Percentiles rank a stretch among this genome's conserved stretches.
Evolutionary conservation across 1,140 invertebrate genomes (phyloP).

Genomic region (Meloidogyne floridensis): DNA sequence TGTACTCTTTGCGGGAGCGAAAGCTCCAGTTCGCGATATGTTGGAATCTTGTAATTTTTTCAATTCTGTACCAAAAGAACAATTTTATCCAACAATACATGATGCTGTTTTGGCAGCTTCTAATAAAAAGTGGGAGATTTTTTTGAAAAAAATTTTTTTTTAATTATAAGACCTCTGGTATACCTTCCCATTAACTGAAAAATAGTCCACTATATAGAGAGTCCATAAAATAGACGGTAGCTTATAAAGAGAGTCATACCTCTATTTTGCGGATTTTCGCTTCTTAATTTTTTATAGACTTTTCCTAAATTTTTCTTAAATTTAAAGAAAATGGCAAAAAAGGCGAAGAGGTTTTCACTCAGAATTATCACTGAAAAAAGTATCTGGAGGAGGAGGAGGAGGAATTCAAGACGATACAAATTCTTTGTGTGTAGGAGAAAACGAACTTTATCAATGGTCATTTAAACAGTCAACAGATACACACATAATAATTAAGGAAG

Average conservation of each 20-base stretch:
- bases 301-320: neutral
- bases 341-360: neutral
- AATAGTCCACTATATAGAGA: no score
- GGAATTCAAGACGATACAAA: neutral
- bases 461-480: slow-evolving; percentile 14
- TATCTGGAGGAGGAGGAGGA: neutral
- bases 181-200: no score
- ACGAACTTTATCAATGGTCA: slow-evolving; percentile 17
- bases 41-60: slow-evolving; percentile 57
- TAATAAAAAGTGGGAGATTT: neutral
- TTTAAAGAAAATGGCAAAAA: slow-evolving; percentile 12
- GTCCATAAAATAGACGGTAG: no score
- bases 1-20: slow-evolving; percentile 63
- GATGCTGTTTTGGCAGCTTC: slow-evolving; percentile 55
- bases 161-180: no score
- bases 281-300: no score
- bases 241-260: no score
- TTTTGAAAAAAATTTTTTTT: no score
- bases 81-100: slow-evolving; percentile 65
- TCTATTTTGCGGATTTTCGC: no score
- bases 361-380: slow-evolving; percentile 8
- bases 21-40: slow-evolving; percentile 59
- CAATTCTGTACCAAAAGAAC: slow-evolving; percentile 49
- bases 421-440: slow-evolving; percentile 8
- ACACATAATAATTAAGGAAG: neutral